Evolutionary conservation across 2,113 vertebrate species (phyloP), one percentile per base, ranked within the genome.

Genomic region (Mixornis gularis): DNA sequence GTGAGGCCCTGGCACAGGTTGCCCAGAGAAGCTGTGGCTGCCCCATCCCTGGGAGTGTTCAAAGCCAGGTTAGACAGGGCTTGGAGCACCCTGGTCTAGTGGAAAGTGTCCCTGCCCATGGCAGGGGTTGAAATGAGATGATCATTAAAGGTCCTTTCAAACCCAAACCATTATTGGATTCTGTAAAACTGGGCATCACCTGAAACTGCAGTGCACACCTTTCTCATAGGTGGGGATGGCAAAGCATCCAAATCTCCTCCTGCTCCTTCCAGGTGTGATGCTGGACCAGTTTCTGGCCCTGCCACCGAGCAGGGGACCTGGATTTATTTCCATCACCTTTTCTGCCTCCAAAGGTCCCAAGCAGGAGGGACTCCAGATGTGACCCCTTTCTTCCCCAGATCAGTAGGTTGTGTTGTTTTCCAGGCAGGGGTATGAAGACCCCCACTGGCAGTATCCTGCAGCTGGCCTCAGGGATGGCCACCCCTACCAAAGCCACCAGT

Each of bases 341-440:
- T 52, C 73, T 81, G 20, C 30, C 46, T 62, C 27, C 12, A 7
- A 21, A 38, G 4, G 4, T n/a, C 19, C 15, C 7, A 4, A 7
- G 22, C 3, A 8, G 69, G 41, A 40, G 59, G 5, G 34, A 32
- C 22, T 36, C 52, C 15, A 20, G 22, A 4, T n/a, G n/a, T 56
- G 18, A 4, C 24, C 41, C 29, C 20, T 62, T 73, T 56, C 10
- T 68, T 43, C 13, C 46, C 17, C 17, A 11, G 22, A 21, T 14
- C 3, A 58, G 26, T 18, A 11, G 6, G 27, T 15, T 58, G 5
- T 79, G 44, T 24, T 85, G 13, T 69, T 5, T 92, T 97, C 79
- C 88, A 98, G 98, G 89, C 83, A 93, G 34, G 92, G 86, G 3
- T 89, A 92, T 26, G 92, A 97, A 86, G 93, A 96, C 7, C 49